phyloP scores from a whole-genome alignment of 2,888 invertebrate genomes.

The Blera fallax region DNA sequence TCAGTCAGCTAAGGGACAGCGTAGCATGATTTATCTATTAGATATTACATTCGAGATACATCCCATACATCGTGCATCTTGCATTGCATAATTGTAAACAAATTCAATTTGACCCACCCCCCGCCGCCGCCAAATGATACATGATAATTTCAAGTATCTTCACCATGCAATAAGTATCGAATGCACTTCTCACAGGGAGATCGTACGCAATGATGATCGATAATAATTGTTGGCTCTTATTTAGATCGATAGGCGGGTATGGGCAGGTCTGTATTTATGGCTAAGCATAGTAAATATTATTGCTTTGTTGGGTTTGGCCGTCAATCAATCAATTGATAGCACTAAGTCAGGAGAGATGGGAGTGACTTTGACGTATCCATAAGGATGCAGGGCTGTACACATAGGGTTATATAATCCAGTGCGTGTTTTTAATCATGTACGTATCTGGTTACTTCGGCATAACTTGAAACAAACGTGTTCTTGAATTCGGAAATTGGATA shows the following conservation, averaged over 20 bases:
- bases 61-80: background rate
- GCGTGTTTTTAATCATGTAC: background rate
- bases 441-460: no score
- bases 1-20: background rate
- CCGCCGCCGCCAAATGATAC: background rate
- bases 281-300: background rate
- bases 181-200: background rate
- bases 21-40: conserved; percentile 3
- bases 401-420: background rate
- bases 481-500: no score
- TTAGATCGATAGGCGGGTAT: background rate
- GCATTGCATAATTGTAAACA: conserved; percentile 6
- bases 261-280: background rate
- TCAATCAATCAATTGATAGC: background rate
- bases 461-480: no score
- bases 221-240: background rate
- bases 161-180: background rate
- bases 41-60: background rate
- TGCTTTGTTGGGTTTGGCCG: background rate
- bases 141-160: background rate
- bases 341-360: background rate
- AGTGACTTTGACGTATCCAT: background rate
- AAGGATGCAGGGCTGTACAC: background rate
- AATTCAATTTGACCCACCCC: background rate
- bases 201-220: background rate